Conservation (phyloP, 2,888 invertebrate genomes). For the Endomychus coccineus region DNA sequence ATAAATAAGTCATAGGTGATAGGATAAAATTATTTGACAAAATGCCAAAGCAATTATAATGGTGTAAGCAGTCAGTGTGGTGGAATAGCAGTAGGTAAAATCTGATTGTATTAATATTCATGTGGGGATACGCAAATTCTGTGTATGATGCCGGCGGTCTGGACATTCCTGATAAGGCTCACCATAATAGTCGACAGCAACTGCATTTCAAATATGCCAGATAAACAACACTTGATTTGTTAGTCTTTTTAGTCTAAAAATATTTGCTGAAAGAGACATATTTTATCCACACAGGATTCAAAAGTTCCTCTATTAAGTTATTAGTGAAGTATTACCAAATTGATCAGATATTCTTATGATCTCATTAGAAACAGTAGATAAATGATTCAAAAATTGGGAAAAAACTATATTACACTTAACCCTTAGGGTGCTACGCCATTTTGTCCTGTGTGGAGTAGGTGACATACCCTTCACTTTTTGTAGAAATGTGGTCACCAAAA, state of each 20-base stretch:
- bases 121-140: slow-evolving; percentile 26
- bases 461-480: too few species aligned
- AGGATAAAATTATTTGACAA: too few species aligned
- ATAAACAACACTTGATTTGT: slow-evolving; percentile 26
- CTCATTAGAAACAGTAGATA: too few species aligned
- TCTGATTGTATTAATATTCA: slow-evolving; percentile 28
- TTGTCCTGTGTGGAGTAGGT: too few species aligned
- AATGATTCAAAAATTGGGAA: too few species aligned
- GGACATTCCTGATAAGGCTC: slow-evolving; percentile 26
- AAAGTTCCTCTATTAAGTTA: too few species aligned
- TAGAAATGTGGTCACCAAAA: too few species aligned
- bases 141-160: slow-evolving; percentile 25
- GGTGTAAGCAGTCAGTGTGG: slow-evolving; percentile 23
- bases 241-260: slow-evolving; percentile 22
- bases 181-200: slow-evolving; percentile 24
- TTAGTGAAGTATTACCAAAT: too few species aligned
- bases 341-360: too few species aligned
- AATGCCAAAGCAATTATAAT: slow-evolving; percentile 5
- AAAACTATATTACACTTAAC: too few species aligned
- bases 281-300: slow-evolving; percentile 14
- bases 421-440: too few species aligned
- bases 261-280: slow-evolving; percentile 21
- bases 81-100: slow-evolving; percentile 24
- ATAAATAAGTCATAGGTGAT: too few species aligned
- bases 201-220: slow-evolving; percentile 24